Evolutionary conservation across 1,140 invertebrate genomes (phyloP), one percentile per base, ranked within the genome.

Genomic region (Caenorhabditis remanei): DNA sequence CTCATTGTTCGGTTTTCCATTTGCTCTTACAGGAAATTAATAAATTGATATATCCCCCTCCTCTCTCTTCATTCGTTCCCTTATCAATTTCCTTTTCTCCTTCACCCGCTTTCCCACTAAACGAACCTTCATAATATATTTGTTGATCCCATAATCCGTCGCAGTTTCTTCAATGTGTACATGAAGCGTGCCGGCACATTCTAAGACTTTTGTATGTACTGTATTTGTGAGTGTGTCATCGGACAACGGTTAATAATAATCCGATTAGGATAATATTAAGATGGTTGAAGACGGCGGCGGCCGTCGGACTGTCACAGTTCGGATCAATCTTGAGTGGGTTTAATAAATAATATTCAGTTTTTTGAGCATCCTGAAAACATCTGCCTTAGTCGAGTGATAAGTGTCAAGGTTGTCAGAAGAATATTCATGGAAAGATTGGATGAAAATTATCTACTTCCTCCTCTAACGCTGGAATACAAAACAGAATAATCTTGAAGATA

Each of bases 151-250:
- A 41, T 79, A 50, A 79, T 79, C 71, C 71, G 46, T 79, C 46
- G 43, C 46, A 50, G 71, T 79, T 40, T n/a, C 71, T 53, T n/a
- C n/a, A n/a, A n/a, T 71, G 65, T 71, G 65, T 71, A 71, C 46
- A 79, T 79, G 71, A 79, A 79, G 71, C 71, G 71, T 79, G 71
- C 71, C 71, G 71, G 71, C 71, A 79, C 71, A 79, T 79, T 79
- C 71, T 79, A 79, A 79, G 71, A 79, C 65, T 40, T n/a, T 32
- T 71, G 41, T 50, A 79, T 79, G 46, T 48, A 79, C 46, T 50
- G 43, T 71, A 48, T 71, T 71, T 48, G 65, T 71, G 8, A 16
- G 63, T 75, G n/a, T 79, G 71, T 79, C 71, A 50, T 46, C 71
- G 40, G 67, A 75, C 41, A 75, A 48, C 67, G 43, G 67, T 48